phyloP scores from a whole-genome alignment of 2,797 vertebrate genomes.

The Sebastes iracundus region DNA sequence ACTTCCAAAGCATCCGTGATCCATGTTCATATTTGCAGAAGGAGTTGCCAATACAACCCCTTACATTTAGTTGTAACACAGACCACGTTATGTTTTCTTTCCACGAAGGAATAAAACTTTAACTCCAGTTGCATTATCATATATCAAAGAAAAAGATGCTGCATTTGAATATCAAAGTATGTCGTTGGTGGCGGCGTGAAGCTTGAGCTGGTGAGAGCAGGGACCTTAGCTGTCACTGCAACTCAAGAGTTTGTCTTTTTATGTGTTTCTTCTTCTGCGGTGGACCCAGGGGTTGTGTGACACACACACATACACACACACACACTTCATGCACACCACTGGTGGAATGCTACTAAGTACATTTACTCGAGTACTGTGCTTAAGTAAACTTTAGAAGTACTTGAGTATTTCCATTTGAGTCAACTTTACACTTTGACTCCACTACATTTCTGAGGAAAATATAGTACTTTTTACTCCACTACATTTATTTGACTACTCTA shows the following conservation, averaged over 20 bases:
- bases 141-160: background rate
- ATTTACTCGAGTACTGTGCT: background rate
- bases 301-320: background rate
- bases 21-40: background rate
- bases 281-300: slow-evolving; percentile 9
- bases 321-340: background rate
- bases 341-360: background rate
- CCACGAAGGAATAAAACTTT: background rate
- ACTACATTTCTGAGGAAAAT: too few relatives aligned
- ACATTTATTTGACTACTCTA: background rate
- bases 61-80: background rate
- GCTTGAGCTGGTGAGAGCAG: slow-evolving; percentile 9
- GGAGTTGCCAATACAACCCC: background rate
- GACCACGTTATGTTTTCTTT: background rate
- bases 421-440: background rate
- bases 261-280: background rate
- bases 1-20: background rate
- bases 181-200: background rate
- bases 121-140: background rate
- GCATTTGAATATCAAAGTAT: slow-evolving; percentile 25
- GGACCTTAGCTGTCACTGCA: slow-evolving; percentile 16
- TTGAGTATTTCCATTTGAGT: background rate
- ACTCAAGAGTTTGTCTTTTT: background rate
- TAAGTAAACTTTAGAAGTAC: background rate
- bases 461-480: background rate